phyloP scores from a whole-genome alignment of 2,113 vertebrate species.

The Chlamydotis undulata region DNA sequence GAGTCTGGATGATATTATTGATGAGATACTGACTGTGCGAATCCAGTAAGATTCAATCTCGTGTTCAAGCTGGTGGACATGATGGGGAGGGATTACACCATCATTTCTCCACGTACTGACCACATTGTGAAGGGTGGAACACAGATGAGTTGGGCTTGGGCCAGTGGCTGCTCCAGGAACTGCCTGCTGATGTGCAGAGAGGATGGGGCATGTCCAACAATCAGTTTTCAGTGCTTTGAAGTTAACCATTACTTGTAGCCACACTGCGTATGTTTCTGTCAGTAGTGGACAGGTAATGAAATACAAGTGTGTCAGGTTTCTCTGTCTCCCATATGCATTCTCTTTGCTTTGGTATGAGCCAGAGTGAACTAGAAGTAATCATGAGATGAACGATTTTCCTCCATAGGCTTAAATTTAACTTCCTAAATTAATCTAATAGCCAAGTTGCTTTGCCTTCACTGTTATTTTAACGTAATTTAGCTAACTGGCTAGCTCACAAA shows the following conservation, averaged over 20 bases:
- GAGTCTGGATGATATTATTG: neutral
- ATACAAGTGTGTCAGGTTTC: constrained; percentile 8
- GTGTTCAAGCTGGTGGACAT: neutral
- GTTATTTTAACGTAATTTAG: neutral
- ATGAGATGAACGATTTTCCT: constrained; percentile 21
- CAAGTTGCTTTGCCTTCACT: constrained; percentile 15
- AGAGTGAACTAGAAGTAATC: constrained; percentile 9
- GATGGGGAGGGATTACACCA: neutral
- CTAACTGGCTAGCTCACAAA: neutral
- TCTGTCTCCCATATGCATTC: constrained; percentile 14
- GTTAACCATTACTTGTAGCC: constrained; percentile 37
- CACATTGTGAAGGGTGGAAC: neutral
- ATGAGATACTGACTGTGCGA: neutral
- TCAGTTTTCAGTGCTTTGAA: constrained; percentile 40
- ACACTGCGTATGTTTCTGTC: constrained; percentile 1
- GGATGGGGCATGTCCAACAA: neutral
- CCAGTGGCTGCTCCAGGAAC: neutral
- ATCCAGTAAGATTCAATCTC: neutral
- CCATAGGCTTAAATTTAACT: constrained; percentile 7
- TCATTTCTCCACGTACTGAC: neutral
- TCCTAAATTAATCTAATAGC: constrained; percentile 20
- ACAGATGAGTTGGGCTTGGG: neutral
- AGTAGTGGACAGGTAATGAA: constrained; percentile 35
- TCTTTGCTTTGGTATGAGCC: neutral
- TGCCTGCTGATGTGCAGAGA: constrained; percentile 25